Evolutionary conservation across 2,888 invertebrate genomes (phyloP), one percentile per base, ranked within the genome.

Genomic region (Rhimphoctona megacephalus): DNA sequence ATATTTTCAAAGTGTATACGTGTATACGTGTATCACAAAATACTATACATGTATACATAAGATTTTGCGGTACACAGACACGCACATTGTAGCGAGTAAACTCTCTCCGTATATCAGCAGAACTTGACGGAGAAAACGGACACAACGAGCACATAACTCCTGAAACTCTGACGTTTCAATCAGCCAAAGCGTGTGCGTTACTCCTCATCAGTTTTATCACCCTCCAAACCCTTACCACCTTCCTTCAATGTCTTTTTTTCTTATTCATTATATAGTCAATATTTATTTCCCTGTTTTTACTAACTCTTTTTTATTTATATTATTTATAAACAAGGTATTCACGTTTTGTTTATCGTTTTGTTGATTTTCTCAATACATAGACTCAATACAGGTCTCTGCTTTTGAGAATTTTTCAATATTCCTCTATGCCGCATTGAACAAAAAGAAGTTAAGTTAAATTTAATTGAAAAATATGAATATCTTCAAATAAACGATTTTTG

Each of bases 141-240:
- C 81, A 64, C 82, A 85, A 73, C 85, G 88, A 36, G 83, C 89
- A 88, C 91, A 91, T 93, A 93, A 93, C 91, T 92, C 88, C 89
- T 90, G 86, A 79, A 86, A 87, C 74, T 89, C 90, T 93, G 92
- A 93, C 92, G 90, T 93, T 93, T 93, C 92, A 93, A 93, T 93
- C 92, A 92, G 90, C 88, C 86, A 66, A 82, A 78, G 83, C 88
- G 84, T 69, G 74, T 85, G 88, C 90, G 88, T 90, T 87, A 84
- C 89, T 88, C 81, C 88, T 88, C 88, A 87, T 89, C 87, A 85
- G 85, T 88, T 90, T 87, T 88, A 88, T 88, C 88, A 76, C 80
- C 73, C 49, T 72, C 69, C 22, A n/a, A 43, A n/a, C 39, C 73
- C 49, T 57, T 52, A 8, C 82, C 79, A 82, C 83, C 52, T 52